Evolutionary conservation across 30 jellyfish, hydroid and myxozoan species (phyloP), one percentile per base, ranked within the genome.

Genomic region (Sanderia malayensis): DNA sequence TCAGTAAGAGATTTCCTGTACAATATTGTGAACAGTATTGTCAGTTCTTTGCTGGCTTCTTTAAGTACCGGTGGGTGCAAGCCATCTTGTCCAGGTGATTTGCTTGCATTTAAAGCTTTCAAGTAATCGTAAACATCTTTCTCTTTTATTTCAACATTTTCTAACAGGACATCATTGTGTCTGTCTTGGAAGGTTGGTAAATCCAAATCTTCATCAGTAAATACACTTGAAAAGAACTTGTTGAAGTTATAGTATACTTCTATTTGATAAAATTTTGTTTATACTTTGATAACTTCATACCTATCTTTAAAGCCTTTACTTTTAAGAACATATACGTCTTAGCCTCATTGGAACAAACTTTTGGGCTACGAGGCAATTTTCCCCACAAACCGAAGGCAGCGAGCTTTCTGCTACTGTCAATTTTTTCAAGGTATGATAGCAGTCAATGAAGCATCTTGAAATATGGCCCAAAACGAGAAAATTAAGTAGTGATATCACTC

Each of bases 81-180:
- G 44, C 71, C 71, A 70, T 47, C 82, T 25, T 55, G 82, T 70
- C 70, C 82, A 37, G 82, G 82, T 46, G 82, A 70, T 25, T 70
- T 44, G 59, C 82, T 70, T 21, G 28, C 62, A 46, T 70, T 70
- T 46, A 70, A 46, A 70, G 58, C 27, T 18, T 70, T 52, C 58
- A 70, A 52, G 32, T 34, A 37, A 8, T 47, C 58, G 1, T 37
- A 26, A 52, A 15, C 62, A 23, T 49, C 67, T 70, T 55, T 59
- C 47, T 55, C 46, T 28, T 22, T 70, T 21, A 70, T 46, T 70
- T 46, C 82, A 44, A 70, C 71, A 70, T 72, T 57, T 72, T 55
- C 74, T 34, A 70, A 28, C 58, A 70, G 67, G 32, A 25, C 64
- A 44, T 68, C 44, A 27, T 45, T 68, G 32, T 68, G 68, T 31